A percentile compares a stretch with the other conserved stretches of the same genome.
phyloP scores from a whole-genome alignment of 2,888 invertebrate genomes.

The Exocentrus adspersus region DNA sequence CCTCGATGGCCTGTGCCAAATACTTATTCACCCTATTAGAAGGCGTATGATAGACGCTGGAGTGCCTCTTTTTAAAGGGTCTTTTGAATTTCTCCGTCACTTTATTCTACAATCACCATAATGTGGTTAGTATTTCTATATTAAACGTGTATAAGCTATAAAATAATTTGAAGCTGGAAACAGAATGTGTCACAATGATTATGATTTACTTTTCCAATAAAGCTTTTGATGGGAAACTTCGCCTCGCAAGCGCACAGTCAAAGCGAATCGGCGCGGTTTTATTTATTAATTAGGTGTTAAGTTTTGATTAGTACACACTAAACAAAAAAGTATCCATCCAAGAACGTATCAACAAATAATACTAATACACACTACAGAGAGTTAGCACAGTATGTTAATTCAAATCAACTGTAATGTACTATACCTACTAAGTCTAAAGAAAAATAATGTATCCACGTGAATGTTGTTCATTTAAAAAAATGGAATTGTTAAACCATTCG shows the following conservation, averaged over 20 bases:
- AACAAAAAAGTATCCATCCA: not conserved
- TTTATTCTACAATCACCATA: conserved; percentile 73
- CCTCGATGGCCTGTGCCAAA: conserved; percentile 90
- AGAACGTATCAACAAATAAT: not conserved
- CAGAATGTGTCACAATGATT: conserved; percentile 13
- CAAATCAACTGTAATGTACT: conserved; percentile 4
- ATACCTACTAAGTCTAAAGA: not conserved
- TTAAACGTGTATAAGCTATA: not conserved
- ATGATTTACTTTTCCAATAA: conserved; percentile 10
- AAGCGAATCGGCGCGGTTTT: not conserved
- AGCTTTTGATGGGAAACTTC: not conserved
- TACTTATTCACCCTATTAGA: conserved; percentile 93
- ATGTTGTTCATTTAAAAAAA: not conserved
- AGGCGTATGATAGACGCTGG: conserved; percentile 87
- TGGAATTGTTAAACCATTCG: conserved; percentile 8
- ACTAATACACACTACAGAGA: conserved; percentile 3
- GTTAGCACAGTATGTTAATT: conserved; percentile 16
- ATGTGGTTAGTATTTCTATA: conserved; percentile 15
- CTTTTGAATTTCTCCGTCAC: conserved; percentile 89
- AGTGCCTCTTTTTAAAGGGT: conserved; percentile 88
- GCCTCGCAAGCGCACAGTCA: conserved; percentile 1
- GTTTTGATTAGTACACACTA: conserved; percentile 7
- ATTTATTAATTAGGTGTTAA: not conserved
- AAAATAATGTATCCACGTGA: conserved; percentile 3
- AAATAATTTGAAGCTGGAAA: conserved; percentile 17